Base-by-base conservation (phyloP, 2,888 invertebrate genomes). In the Ceramica pisi region DNA sequence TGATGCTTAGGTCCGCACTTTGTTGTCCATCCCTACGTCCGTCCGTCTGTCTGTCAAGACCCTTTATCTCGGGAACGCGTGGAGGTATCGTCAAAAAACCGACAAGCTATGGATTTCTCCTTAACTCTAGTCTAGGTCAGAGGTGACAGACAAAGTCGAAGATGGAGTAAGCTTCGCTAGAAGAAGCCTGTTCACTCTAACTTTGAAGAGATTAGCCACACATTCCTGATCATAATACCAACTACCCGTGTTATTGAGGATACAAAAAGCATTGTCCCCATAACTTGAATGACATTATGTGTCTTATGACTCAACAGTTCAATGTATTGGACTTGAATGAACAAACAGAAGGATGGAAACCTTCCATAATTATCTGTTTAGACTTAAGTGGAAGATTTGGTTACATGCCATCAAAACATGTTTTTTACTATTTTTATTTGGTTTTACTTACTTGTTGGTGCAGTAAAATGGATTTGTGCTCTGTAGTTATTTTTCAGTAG, bases 351-450 rank as follows among this genome's bases (percentile, higher is more conserved):
- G 0, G 9, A 51, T 55, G 9, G 78, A 19, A 63, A 71, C 48
- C 53, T 78, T 71, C 72, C 62, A 60, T 26, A 71, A 48, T 53
- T 63, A 59, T 71, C 51, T 71, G 21, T 55, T 50, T n/a, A 56
- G 44, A 44, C 8, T 0, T 31, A 14, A 16, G 50, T 76, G 26
- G 21, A 16, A 35, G 8, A 38, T 5, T 60, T 38, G 48, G 31
- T 61, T 38, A 16, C 14, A 61, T 51, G 44, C 38, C 44, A 67
- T 46, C 38, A 66, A 66, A 57, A 50, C 41, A 57, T 75, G 56
- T 38, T 41, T 46, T 46, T 38, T 21, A 41, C 4, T 1, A 48
- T 4, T 19, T 41, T 68, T 35, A 9, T 53, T 51, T n/a, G 14
- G 14, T 68, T 48, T n/a, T 14, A 8, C 26, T n/a, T 14, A 8